Base-by-base conservation (phyloP, 2,888 invertebrate genomes). In the Neoaliturus tenellus region DNA sequence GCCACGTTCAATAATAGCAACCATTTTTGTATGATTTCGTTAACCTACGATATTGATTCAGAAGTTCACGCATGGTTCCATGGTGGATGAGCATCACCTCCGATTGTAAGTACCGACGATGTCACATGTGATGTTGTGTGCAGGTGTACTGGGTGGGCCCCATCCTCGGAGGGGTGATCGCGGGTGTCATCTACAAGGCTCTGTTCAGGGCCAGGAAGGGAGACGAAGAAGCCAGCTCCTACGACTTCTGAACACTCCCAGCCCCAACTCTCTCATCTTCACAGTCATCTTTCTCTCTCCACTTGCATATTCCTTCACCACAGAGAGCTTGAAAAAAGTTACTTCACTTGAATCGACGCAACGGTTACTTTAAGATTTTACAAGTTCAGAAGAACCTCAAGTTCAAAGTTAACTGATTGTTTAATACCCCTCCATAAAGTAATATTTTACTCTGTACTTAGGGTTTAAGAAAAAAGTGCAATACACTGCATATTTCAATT, bases 61-160 rank as follows among this genome's bases (percentile, higher is more conserved):
- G n/a, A n/a, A n/a, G n/a, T n/a, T n/a, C n/a, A n/a, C n/a, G n/a
- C n/a, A n/a, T n/a, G n/a, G n/a, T n/a, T n/a, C n/a, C n/a, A n/a
- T n/a, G n/a, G n/a, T n/a, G n/a, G n/a, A n/a, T n/a, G n/a, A n/a
- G n/a, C n/a, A n/a, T n/a, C n/a, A n/a, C n/a, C n/a, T n/a, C n/a
- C n/a, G n/a, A n/a, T n/a, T n/a, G n/a, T n/a, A n/a, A n/a, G n/a
- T n/a, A n/a, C n/a, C n/a, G n/a, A n/a, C n/a, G n/a, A n/a, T n/a
- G n/a, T n/a, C n/a, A n/a, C n/a, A n/a, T 28, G 20, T 23, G 14
- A 4, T 23, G 51, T 6, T 20, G 48, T 83, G 31, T 33, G 31
- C 89, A 94, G 95, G 93, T 97, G 0, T 98, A 97, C 91, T 98
- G 97, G 97, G 93, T 94, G n/a, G 98, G 97, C 0, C 97, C 97